A percentile compares a stretch with the other conserved stretches of the same genome.
phyloP scores from a whole-genome alignment of 2,888 invertebrate genomes.

The Aromia moschata region DNA sequence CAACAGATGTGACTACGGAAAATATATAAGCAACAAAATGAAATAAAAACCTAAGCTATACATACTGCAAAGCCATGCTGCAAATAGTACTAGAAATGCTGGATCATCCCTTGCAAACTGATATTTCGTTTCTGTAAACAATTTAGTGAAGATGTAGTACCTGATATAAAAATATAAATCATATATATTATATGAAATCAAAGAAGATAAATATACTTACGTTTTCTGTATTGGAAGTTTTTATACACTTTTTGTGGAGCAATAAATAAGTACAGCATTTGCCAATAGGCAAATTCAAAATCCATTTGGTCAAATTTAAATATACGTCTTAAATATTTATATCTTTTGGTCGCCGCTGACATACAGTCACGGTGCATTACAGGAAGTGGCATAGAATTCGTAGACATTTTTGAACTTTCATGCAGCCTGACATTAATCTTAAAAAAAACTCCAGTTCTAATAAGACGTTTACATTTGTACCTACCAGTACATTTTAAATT shows the following conservation, averaged over 20 bases:
- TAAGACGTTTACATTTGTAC: too few relatives aligned
- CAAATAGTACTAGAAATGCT: conserved; percentile 92
- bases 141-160: too few relatives aligned
- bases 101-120: conserved; percentile 99
- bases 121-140: conserved; percentile 86
- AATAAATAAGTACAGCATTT: conserved; percentile 94
- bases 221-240: conserved; percentile 97
- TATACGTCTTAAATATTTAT: conserved; percentile 85
- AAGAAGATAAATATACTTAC: conserved; percentile 76
- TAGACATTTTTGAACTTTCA: conserved; percentile 1
- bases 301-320: conserved; percentile 97
- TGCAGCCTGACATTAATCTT: too few relatives aligned
- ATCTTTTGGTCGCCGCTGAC: conserved; percentile 87
- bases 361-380: conserved; percentile 76
- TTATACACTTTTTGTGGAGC: conserved; percentile 97
- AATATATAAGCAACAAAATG: background rate
- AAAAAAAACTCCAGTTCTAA: too few relatives aligned
- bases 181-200: too few relatives aligned
- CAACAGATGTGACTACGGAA: conserved; percentile 81
- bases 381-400: conserved; percentile 63
- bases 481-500: too few relatives aligned
- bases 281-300: conserved; percentile 98
- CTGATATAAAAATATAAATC: too few relatives aligned
- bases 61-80: conserved; percentile 84
- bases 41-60: conserved; percentile 40